Percentiles rank a stretch among this genome's conserved stretches.
These are phyloP conservation scores for Dyspetes luteomarginatus DNA, from an alignment of 2,888 invertebrate species.

Conservation along the genomic window DNA sequence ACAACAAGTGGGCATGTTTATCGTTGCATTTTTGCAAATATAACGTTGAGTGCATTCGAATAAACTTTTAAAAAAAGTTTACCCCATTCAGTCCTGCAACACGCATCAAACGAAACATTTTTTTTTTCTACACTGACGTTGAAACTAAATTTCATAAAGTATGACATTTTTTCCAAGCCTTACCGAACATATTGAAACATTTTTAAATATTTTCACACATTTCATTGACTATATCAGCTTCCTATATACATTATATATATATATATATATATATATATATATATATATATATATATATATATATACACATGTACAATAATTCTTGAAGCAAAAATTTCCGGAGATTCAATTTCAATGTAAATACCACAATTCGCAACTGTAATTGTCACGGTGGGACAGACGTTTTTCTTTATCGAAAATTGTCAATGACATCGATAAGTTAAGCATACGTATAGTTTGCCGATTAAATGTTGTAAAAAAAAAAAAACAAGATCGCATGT, in stretches of 20 bases:
- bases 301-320: constrained; percentile 28
- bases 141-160: constrained; percentile 39
- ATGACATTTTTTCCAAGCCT: not conserved
- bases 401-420: not conserved
- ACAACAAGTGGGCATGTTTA: constrained; percentile 11
- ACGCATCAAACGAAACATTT: constrained; percentile 44
- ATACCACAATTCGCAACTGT: not conserved
- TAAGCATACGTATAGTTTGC: not conserved
- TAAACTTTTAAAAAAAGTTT: constrained; percentile 3
- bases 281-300: not conserved
- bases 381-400: not conserved
- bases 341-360: constrained; percentile 58
- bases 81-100: constrained; percentile 25
- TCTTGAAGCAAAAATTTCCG: constrained; percentile 23
- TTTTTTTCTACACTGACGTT: no score
- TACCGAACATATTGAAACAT: constrained; percentile 11
- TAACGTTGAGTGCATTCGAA: not conserved
- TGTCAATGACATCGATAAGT: not conserved
- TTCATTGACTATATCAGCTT: constrained; percentile 11
- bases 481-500: not conserved
- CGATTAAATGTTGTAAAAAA: not conserved
- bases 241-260: not conserved
- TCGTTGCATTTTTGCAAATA: constrained; percentile 6
- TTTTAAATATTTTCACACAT: not conserved
- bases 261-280: not conserved